Base-by-base conservation (phyloP, 35 echinoderm and acorn worm genomes). In the Ptychodera flava region DNA sequence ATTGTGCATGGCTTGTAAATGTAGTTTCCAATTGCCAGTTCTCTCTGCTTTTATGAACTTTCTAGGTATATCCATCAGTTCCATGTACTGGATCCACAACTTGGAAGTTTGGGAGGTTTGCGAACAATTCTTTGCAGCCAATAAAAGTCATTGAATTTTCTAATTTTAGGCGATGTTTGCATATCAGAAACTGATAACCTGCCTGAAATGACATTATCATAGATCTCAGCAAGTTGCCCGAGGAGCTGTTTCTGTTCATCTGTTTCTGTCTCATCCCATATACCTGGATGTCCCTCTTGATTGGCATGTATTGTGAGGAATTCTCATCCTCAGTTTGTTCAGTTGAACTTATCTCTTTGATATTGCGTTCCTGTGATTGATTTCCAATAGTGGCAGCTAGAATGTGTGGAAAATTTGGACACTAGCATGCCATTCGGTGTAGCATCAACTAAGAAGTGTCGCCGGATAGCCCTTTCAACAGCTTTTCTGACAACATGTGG, bases 391-490 rank as follows among this genome's bases (percentile, higher is more conserved):
- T 30, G 77, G 33, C 53, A 35, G 1, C 2, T 1, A 36, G 30
- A 35, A 0, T 87, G 37, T 81, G 12, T 35, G 32, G 0, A 87
- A 1, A 34, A 81, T 81, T 34, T 88, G 30, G 86, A 33, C 31
- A 38, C 28, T 77, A 88, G 78, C 33, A 88, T 33, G n/a, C 35
- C 53, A 28, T 88, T 79, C n/a, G 81, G 78, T 34, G 78, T 79
- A 1, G 78, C 77, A 88, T 88, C 78, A 29, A 88, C 28, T 31
- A 88, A 81, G 78, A 88, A 28, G 31, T 88, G 77, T 38, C 86
- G 78, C 33, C 78, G 78, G 0, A 88, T 79, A 12, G 77, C 86
- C 80, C 86, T 87, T n/a, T n/a, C n/a, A n/a, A n/a, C n/a, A n/a
- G n/a, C n/a, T n/a, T n/a, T n/a, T n/a, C n/a, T n/a, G n/a, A n/a